These are phyloP conservation scores for Pseudolaguvia tuberculata DNA, from an alignment of 2,113 vertebrate genomes.

Conservation along the genomic window DNA sequence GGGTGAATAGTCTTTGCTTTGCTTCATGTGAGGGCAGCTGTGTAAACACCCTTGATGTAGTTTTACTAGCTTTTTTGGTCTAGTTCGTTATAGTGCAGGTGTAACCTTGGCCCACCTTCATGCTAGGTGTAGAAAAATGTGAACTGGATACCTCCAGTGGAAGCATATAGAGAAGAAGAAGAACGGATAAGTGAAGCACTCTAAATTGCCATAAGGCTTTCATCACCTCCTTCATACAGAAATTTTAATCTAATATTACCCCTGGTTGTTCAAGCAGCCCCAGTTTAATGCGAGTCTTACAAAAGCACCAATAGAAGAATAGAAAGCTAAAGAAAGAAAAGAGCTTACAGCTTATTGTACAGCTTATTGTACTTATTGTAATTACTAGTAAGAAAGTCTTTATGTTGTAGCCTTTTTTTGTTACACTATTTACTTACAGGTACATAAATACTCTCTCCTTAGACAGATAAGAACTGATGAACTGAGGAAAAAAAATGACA, in stretches of 20 bases:
- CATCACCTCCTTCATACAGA: constrained; percentile 30
- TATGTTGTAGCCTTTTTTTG: background rate
- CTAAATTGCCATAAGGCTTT: constrained; percentile 24
- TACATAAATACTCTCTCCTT: constrained; percentile 37
- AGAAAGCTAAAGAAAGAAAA: background rate
- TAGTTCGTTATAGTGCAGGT: background rate
- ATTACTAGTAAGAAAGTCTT: no score
- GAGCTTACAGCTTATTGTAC: background rate
- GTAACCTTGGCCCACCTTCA: background rate
- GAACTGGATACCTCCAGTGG: background rate
- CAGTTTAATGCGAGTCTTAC: background rate
- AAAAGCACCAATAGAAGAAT: background rate
- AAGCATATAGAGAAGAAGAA: constrained; percentile 4
- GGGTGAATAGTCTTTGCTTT: constrained; percentile 7
- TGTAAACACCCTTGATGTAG: constrained; percentile 42
- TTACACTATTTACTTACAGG: constrained; percentile 9
- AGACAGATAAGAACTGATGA: constrained; percentile 47
- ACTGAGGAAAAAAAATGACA: constrained; percentile 28
- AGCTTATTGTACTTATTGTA: background rate
- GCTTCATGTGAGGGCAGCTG: constrained; percentile 31
- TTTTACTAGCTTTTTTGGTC: background rate
- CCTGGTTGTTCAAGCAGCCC: background rate
- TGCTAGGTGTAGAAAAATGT: constrained; percentile 12
- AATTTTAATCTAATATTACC: constrained; percentile 16
- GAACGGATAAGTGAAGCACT: constrained; percentile 12